Base-by-base conservation (phyloP, 1,140 invertebrate species). In the Drosophila suzukii region DNA sequence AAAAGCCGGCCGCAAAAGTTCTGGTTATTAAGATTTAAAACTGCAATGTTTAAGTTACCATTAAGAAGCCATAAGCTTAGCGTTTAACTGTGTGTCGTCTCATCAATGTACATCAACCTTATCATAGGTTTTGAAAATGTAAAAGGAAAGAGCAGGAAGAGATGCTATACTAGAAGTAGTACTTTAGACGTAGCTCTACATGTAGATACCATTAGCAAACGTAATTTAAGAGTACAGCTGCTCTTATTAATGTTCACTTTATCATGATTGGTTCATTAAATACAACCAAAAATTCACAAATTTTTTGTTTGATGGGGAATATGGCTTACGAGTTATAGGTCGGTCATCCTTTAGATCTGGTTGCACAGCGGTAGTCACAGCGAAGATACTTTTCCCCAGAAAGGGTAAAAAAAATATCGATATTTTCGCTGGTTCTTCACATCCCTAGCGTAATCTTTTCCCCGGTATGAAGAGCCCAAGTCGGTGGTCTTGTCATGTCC, bases 141-240 rank as follows among this genome's bases (percentile, higher is more conserved):
- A 49, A 39, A 13, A 17, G 17, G 36, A 32, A 50, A 6, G 17
- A 38, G 58, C 32, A 56, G 24, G 4, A 17, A 13, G 50, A 53
- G 53, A 62, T 57, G 59, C 53, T 43, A 43, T 32, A 8, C 30
- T 34, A 60, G 60, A 34, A 15, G 17, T 49, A 67, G 43, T 49
- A 41, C 12, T 7, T 32, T 66, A 63, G 55, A 50, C n/a, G 1
- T 49, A 66, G 34, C 11, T 27, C 5, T 67, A 67, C 3, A 5
- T 63, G 60, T 63, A 68, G 60, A 41, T 53, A 65, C 27, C 46
- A 43, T 36, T 51, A 24, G 54, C n/a, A 56, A 55, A 30, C n/a
- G 36, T 43, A 43, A n/a, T 10, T 12, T 50, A 43, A 50, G 57
- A 50, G 57, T 30, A n/a, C 39, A 24, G 13, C 8, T 17, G 30